Base-by-base conservation (phyloP, 1,140 invertebrate species). In the Calephelis virginiensis region DNA sequence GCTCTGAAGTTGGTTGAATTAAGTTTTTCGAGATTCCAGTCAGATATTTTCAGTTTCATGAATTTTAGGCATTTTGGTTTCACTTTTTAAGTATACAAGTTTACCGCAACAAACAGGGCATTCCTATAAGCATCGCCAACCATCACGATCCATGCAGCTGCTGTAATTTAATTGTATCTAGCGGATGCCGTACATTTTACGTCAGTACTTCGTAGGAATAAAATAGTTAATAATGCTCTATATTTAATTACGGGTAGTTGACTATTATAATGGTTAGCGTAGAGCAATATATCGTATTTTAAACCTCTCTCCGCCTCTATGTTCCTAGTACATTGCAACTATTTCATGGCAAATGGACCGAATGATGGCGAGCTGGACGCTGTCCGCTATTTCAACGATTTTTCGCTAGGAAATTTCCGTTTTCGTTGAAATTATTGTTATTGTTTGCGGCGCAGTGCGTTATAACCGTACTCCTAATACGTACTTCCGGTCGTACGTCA, bases 291-390 rank as follows among this genome's bases (percentile, higher is more conserved):
- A 53, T 53, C 14, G 49, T 53, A 53, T 53, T 53, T 53, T 53
- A 53, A 53, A 53, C 49, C 49, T 53, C 49, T 17, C 49, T 17
- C 49, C 50, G 50, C 50, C 28, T 14, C 13, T 53, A 17, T 53
- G 17, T 53, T 53, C 50, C 50, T 53, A 53, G 50, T 53, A 53
- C 28, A 53, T 53, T 53, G 50, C 50, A 53, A 53, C 50, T 53
- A 84, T 84, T 83, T 86, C 80, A 86, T 74, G 81, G 84, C 83
- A 78, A 86, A 86, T 86, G 79, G 83, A 81, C 79, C 81, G 81
- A 81, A 81, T 85, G 80, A 82, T 83, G 74, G 74, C 73, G 45
- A 66, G 68, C 69, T 76, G 77, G 75, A 76, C 76, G 67, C 74
- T 75, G 74, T 72, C 75, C 75, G 74, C 68, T 66, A 67, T 76